A percentile compares a stretch with the other conserved stretches of the same genome.
Evolutionary conservation across 2,797 vertebrate species (phyloP).

Genomic region (Melanotaenia boesemani): DNA sequence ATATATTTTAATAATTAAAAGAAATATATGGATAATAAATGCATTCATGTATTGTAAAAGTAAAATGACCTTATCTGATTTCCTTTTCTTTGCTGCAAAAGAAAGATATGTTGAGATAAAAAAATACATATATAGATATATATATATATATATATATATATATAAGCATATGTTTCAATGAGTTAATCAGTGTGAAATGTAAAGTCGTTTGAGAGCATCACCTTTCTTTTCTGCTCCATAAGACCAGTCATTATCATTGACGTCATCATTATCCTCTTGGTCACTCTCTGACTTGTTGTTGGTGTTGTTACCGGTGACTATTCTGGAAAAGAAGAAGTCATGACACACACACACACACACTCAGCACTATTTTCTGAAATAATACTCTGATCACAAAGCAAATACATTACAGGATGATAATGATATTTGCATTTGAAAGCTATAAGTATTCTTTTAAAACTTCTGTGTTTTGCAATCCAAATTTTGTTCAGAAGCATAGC

Average conservation of each 20-base stretch:
- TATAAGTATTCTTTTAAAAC: neutral
- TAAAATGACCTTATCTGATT: conserved; percentile 92
- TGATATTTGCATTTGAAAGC: neutral
- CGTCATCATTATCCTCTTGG: conserved; percentile 98
- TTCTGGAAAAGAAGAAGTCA: conserved; percentile 79
- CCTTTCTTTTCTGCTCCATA: conserved; percentile 99
- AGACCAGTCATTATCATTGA: conserved; percentile 99
- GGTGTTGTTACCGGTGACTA: conserved; percentile 95
- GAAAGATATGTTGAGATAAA: conserved; percentile 17
- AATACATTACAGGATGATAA: conserved; percentile 7
- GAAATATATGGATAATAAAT: neutral
- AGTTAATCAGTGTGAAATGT: neutral
- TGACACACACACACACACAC: conserved; percentile 26
- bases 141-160: no score
- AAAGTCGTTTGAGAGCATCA: conserved; percentile 55
- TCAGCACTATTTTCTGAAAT: conserved; percentile 24
- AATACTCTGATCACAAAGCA: conserved; percentile 17
- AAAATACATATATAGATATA: neutral
- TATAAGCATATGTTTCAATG: neutral
- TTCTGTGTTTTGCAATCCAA: neutral
- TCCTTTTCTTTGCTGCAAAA: conserved; percentile 95
- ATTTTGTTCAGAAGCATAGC: neutral
- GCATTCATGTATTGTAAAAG: neutral
- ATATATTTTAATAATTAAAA: neutral
- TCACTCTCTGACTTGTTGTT: conserved; percentile 99